Base-by-base conservation (phyloP, 2,113 vertebrate species). In the Tachysurus vachellii region DNA sequence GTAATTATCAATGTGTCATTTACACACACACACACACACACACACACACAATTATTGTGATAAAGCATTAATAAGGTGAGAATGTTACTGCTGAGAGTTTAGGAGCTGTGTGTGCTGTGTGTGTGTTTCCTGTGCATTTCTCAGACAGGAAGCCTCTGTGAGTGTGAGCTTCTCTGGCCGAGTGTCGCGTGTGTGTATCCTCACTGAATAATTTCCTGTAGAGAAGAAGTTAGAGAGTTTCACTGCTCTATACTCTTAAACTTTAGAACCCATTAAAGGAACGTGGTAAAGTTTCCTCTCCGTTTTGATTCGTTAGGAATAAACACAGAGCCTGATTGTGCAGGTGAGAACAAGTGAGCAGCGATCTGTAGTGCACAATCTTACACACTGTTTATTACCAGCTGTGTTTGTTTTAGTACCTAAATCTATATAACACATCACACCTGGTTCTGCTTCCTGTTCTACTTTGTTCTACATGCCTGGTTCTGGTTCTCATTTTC, bases 111-210 rank as follows among this genome's bases (percentile, higher is more conserved):
- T 73, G 53, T 73, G 83, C n/a, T 57, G 21, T 91, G 91, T 92
- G 91, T 87, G 91, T 87, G 93, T 94, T 96, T 96, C 95, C 95
- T 95, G 95, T 95, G 86, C 21, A 50, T 83, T 83, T 84, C 68
- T 68, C 75, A 88, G 91, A 93, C 93, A 95, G 95, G 95, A 95
- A 95, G 92, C 90, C 91, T 93, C 86, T 26, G 88, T 87, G 89
- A 84, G 86, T 90, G 91, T 88, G 75, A 88, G 90, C 92, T 94
- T 94, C 56, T 87, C 84, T 61, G 82, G 89, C 89, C 90, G 64
- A 90, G 89, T 84, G 86, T 86, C 89, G 87, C 89, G 87, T 90
- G 90, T 90, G 91, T 83, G 83, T 89, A 47, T 73, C 90, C 83
- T 92, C 61, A 71, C 92, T 92, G 86, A 90, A 93, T 84, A 3